Base-by-base conservation (phyloP, 1,140 invertebrate genomes). In the Conus betulinus region DNA sequence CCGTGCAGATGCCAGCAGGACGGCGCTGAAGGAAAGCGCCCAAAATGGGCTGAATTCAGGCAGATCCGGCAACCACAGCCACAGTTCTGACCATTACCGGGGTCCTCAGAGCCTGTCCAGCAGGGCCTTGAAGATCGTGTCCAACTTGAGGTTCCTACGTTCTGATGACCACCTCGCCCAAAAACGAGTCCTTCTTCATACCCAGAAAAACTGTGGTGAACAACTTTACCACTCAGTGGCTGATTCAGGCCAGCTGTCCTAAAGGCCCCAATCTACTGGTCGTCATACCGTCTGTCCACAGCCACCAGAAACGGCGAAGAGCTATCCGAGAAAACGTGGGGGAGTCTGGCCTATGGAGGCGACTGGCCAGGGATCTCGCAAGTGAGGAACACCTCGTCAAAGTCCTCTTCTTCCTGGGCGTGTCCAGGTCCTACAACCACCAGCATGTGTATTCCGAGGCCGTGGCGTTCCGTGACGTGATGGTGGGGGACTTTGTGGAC, bases 311-410 rank as follows among this genome's bases (percentile, higher is more conserved):
- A 13, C 87, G 87, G 82, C 83, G 94, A 55, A 79, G 79, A n/a
- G 51, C 86, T 3, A 91, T 95, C 20, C 89, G 94, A 52, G 83
- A 92, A 92, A 57, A 95, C 94, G 5, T 95, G 94, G 94, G 93
- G 88, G 11, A 91, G 91, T 55, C 74, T 51, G 15, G 63, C 63
- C 2, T 85, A 85, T 25, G 82, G 87, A 25, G 52, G 51, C 3
- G 17, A 39, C 1, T 83, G 78, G 79, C 78, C 87, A 1, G 88
- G 60, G 51, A 83, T 25, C 52, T 82, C 13, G 85, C 23, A 23
- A 63, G 39, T 52, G 60, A 84, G 52, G 74, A 84, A 51, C 79
- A 85, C 13, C 84, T 71, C 6, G 84, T 63, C 25, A 87, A 89
- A 39, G 81, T 89, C 25, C 71, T 83, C 15, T 85, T 91, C 55